These are phyloP conservation scores for Atta texana DNA, from an alignment of 1,140 invertebrate species.

Conservation along the genomic window DNA sequence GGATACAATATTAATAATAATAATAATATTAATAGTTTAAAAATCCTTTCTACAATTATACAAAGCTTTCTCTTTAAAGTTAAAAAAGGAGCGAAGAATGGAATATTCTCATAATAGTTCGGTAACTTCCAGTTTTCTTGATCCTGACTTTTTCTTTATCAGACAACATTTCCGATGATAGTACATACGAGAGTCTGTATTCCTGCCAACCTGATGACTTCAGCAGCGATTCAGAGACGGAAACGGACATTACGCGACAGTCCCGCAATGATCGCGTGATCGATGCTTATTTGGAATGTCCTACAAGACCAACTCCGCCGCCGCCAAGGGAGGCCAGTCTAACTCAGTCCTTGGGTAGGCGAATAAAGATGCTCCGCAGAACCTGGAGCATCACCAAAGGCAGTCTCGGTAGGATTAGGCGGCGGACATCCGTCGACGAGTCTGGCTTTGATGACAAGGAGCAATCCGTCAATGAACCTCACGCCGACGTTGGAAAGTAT, in stretches of 20 bases:
- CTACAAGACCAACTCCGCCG: conserved; percentile 80
- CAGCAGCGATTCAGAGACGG: conserved; percentile 78
- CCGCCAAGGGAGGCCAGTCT: conserved; percentile 81
- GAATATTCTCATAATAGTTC: not conserved
- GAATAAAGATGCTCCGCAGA: conserved; percentile 82
- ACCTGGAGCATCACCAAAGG: conserved; percentile 85
- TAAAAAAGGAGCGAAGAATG: not conserved
- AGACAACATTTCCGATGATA: conserved; percentile 83
- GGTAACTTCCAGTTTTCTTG: not conserved
- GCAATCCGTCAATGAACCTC: conserved; percentile 68
- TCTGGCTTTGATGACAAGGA: conserved; percentile 65
- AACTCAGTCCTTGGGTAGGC: conserved; percentile 80
- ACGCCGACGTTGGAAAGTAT: conserved; percentile 72
- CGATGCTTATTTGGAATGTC: conserved; percentile 70
- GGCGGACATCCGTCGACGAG: conserved; percentile 73
- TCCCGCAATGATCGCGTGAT: not conserved
- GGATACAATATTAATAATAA: not conserved
- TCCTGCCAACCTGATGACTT: conserved; percentile 78
- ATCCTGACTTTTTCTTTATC: conserved; percentile 31
- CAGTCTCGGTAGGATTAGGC: conserved; percentile 81
- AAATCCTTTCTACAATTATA: not conserved
- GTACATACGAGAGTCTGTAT: conserved; percentile 82
- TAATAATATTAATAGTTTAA: no score
- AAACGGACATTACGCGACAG: conserved; percentile 48
- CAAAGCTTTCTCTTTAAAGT: not conserved